Conservation (phyloP, 2,113 vertebrate genomes). For the Siniperca knerii region DNA sequence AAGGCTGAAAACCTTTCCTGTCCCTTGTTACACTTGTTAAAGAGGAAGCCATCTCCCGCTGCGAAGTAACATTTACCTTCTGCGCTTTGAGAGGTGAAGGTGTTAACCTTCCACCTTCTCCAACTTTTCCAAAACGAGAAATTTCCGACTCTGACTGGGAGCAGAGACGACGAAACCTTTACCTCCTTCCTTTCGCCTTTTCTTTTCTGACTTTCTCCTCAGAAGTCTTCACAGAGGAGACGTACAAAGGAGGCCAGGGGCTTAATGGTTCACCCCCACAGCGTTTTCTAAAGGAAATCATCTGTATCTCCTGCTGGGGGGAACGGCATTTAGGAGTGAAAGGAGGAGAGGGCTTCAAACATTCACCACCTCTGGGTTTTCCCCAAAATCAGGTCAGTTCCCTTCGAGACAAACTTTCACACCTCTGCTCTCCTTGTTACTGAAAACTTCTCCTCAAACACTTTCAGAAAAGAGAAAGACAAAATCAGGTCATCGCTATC, state of each 20-base stretch:
- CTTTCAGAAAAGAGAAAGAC: no score
- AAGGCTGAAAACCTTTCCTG: background rate
- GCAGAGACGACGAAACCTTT: slow-evolving; percentile 1
- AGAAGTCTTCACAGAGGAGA: slow-evolving; percentile 27
- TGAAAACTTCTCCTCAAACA: slow-evolving; percentile 13
- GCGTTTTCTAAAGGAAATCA: slow-evolving; percentile 4
- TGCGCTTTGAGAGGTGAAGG: background rate
- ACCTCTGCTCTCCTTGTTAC: slow-evolving; percentile 2
- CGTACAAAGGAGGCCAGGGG: slow-evolving; percentile 2
- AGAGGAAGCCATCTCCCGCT: background rate
- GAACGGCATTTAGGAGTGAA: background rate
- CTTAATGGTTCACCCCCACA: background rate
- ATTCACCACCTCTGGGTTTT: slow-evolving; percentile 8
- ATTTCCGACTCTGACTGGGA: background rate
- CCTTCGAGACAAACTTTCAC: slow-evolving; percentile 2
- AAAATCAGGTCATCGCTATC: no score
- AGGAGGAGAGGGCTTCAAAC: slow-evolving; percentile 3
- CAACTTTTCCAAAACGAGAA: background rate
- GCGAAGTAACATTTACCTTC: background rate
- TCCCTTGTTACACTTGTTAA: background rate
- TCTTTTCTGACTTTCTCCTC: slow-evolving; percentile 6
- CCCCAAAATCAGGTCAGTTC: slow-evolving; percentile 9
- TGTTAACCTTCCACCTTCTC: background rate
- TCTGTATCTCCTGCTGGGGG: slow-evolving; percentile 7
- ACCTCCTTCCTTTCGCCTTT: background rate